Conservation (phyloP, 1,140 invertebrate species). For the Philaenus spumarius region DNA sequence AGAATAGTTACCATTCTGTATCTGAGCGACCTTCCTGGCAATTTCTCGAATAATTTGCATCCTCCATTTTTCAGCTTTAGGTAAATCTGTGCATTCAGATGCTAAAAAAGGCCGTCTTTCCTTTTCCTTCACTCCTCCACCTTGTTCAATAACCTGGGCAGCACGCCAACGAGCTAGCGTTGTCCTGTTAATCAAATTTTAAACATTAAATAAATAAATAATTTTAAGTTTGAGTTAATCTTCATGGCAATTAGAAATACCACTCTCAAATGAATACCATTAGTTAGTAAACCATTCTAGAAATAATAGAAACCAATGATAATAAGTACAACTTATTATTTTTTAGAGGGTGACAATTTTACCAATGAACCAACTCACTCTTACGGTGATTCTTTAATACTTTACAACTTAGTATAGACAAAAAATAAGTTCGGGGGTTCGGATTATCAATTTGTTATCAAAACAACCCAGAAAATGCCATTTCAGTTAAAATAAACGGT, state of each 20-base stretch:
- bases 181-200: conserved; percentile 59
- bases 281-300: neutral
- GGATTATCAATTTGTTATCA: no score
- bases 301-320: neutral
- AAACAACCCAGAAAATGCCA: no score
- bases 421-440: no score
- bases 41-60: conserved; percentile 95
- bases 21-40: conserved; percentile 97
- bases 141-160: conserved; percentile 80
- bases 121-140: conserved; percentile 54
- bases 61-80: conserved; percentile 91
- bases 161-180: conserved; percentile 92
- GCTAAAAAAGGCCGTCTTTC: conserved; percentile 88
- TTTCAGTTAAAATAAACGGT: no score
- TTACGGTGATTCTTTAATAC: no score
- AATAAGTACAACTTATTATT: neutral
- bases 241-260: no score
- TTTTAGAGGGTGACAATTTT: neutral
- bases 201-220: conserved; percentile 17
- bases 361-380: no score
- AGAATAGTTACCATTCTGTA: conserved; percentile 76
- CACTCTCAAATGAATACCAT: neutral
- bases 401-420: no score
- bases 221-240: neutral
- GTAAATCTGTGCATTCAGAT: conserved; percentile 84